Conservation (phyloP, 2,113 vertebrate genomes). For the Cisticola juncidis region DNA sequence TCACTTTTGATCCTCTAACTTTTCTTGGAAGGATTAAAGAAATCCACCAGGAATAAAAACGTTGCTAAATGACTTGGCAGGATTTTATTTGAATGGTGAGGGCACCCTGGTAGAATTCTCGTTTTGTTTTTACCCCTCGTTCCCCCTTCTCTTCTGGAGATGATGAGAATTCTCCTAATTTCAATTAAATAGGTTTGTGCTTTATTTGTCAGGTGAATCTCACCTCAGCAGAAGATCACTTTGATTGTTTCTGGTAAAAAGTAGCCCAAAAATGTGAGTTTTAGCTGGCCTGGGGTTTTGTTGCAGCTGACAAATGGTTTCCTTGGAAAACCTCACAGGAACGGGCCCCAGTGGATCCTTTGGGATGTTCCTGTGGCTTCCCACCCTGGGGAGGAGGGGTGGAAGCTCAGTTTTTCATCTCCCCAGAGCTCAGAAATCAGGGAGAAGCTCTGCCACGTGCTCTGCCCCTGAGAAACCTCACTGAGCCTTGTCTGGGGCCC, state of each 20-base stretch:
- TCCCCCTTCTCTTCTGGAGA: neutral
- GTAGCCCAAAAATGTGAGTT: accelerated
- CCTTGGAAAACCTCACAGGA: neutral
- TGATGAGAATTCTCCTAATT: neutral
- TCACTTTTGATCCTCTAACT: slow-evolving; percentile 8
- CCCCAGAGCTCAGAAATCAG: neutral
- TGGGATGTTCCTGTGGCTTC: neutral
- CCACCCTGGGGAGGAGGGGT: neutral
- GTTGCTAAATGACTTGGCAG: neutral
- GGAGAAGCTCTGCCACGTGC: neutral
- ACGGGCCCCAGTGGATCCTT: accelerated
- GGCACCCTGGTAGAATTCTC: neutral
- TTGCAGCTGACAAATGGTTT: neutral
- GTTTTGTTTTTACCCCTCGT: neutral
- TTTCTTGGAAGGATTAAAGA: neutral
- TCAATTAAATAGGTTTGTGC: too few relatives aligned
- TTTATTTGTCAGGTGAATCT: neutral
- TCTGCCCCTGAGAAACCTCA: neutral
- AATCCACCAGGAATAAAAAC: neutral
- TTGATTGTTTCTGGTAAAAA: neutral
- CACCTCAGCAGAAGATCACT: neutral
- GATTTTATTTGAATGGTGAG: neutral
- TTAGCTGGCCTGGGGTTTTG: neutral
- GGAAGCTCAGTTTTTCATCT: neutral
- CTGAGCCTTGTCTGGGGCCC: accelerated